A percentile compares a stretch with the other conserved stretches of the same genome.
Conservation (phyloP, 2,113 vertebrate species). For the Psilopsiagon aurifrons region DNA sequence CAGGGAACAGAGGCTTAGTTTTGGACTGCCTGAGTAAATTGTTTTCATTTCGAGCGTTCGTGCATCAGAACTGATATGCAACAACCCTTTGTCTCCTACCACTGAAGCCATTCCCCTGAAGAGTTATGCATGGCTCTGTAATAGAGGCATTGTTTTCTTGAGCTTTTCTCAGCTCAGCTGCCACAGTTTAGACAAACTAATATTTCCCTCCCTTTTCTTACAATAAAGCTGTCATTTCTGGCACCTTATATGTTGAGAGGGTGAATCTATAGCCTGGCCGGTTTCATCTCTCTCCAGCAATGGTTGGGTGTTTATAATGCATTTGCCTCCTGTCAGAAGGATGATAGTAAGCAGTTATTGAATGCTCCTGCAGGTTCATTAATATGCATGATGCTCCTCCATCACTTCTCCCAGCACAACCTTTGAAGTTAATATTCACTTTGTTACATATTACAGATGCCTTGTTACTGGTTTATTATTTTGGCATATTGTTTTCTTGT, state of each 20-base stretch:
- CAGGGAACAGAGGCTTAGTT: slow-evolving; percentile 1
- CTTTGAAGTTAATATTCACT: slow-evolving; percentile 68
- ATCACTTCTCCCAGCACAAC: slow-evolving; percentile 56
- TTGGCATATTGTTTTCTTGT: slow-evolving; percentile 40
- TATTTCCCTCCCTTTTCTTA: slow-evolving; percentile 49
- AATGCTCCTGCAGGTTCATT: slow-evolving; percentile 53
- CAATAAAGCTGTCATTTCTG: slow-evolving; percentile 64
- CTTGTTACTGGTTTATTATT: slow-evolving; percentile 54
- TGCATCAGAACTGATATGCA: slow-evolving; percentile 49
- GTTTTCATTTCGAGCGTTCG: slow-evolving; percentile 48
- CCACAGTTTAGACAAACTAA: slow-evolving; percentile 65
- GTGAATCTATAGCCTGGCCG: slow-evolving; percentile 46
- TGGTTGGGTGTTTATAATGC: slow-evolving; percentile 49
- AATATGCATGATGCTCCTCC: slow-evolving; percentile 64
- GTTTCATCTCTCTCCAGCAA: slow-evolving; percentile 53
- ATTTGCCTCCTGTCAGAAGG: slow-evolving; percentile 60
- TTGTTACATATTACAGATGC: slow-evolving; percentile 58
- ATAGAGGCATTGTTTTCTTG: slow-evolving; percentile 58
- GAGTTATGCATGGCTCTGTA: slow-evolving; percentile 43
- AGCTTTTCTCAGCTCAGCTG: slow-evolving; percentile 52
- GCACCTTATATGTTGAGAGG: slow-evolving; percentile 47
- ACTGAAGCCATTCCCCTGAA: slow-evolving; percentile 34
- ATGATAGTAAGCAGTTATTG: slow-evolving; percentile 46
- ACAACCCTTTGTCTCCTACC: slow-evolving; percentile 5
- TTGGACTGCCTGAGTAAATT: background rate